phyloP scores from a whole-genome alignment of 2,797 vertebrate genomes.

The Arctocebus calabarensis region DNA sequence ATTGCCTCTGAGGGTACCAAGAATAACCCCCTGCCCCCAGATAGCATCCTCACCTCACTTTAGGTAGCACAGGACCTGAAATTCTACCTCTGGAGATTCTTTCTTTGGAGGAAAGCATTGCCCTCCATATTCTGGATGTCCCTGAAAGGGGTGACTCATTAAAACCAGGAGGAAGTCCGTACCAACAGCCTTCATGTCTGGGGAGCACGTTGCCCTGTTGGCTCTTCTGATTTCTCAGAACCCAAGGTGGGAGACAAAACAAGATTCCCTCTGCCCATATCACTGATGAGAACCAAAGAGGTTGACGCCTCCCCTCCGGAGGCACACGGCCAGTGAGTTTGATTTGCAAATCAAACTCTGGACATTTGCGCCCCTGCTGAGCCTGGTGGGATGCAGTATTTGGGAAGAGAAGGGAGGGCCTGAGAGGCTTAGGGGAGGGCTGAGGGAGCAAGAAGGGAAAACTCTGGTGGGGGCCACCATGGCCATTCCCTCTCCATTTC shows the following conservation, averaged over 20 bases:
- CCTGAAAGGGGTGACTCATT: background rate
- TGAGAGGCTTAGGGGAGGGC: too few species aligned
- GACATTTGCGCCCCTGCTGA: background rate
- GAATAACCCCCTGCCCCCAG: accelerated
- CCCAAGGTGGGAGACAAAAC: background rate
- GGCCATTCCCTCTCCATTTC: background rate
- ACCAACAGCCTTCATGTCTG: accelerated
- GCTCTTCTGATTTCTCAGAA: background rate
- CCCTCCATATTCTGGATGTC: too few species aligned
- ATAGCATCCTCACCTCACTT: too few species aligned
- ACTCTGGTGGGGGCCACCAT: background rate
- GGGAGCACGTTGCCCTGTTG: accelerated
- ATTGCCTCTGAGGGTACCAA: background rate
- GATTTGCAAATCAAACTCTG: background rate
- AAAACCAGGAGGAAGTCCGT: accelerated
- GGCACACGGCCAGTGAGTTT: background rate
- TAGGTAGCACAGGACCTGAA: background rate
- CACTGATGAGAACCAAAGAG: background rate
- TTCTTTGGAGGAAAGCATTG: background rate
- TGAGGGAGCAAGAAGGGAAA: background rate
- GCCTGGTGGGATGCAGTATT: background rate
- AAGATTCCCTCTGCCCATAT: background rate
- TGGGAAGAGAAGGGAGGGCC: background rate
- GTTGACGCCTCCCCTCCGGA: background rate
- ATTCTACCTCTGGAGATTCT: background rate